Conservation (phyloP, 2,113 vertebrate genomes). For the Perca schrenkii region DNA sequence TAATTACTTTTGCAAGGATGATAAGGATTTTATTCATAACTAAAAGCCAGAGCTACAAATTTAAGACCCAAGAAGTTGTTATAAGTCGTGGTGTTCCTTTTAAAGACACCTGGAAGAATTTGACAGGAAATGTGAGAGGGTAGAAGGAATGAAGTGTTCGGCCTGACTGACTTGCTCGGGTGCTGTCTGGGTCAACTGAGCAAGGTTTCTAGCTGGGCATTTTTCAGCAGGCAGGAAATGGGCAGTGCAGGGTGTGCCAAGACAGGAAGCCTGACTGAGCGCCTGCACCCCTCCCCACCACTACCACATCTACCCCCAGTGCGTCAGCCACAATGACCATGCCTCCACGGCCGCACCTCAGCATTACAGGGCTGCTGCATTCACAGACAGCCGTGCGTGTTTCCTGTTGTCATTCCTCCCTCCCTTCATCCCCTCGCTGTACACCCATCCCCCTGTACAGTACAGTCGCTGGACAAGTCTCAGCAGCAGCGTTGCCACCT, state of each 20-base stretch:
- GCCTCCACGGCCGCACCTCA: slow-evolving; percentile 22
- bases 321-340: slow-evolving; percentile 42
- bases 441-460: neutral
- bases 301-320: slow-evolving; percentile 29
- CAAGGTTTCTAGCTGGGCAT: slow-evolving; percentile 50
- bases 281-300: slow-evolving; percentile 3
- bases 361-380: slow-evolving; percentile 33
- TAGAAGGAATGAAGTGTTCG: slow-evolving; percentile 34
- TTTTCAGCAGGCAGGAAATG: slow-evolving; percentile 80
- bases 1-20: neutral
- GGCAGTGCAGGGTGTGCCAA: slow-evolving; percentile 78
- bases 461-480: slow-evolving; percentile 14
- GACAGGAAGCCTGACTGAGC: slow-evolving; percentile 78
- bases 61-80: neutral
- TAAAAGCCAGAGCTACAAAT: neutral
- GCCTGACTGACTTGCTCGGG: slow-evolving; percentile 40
- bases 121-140: slow-evolving; percentile 52
- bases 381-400: slow-evolving; percentile 17
- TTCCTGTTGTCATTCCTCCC: slow-evolving; percentile 60
- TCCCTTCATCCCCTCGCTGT: slow-evolving; percentile 2
- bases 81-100: slow-evolving; percentile 4
- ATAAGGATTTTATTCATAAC: neutral
- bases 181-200: slow-evolving; percentile 68
- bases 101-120: slow-evolving; percentile 54
- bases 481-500: neutral